Evolutionary conservation across 2,888 invertebrate species (phyloP).

Genomic region (Deroplatys truncata): DNA sequence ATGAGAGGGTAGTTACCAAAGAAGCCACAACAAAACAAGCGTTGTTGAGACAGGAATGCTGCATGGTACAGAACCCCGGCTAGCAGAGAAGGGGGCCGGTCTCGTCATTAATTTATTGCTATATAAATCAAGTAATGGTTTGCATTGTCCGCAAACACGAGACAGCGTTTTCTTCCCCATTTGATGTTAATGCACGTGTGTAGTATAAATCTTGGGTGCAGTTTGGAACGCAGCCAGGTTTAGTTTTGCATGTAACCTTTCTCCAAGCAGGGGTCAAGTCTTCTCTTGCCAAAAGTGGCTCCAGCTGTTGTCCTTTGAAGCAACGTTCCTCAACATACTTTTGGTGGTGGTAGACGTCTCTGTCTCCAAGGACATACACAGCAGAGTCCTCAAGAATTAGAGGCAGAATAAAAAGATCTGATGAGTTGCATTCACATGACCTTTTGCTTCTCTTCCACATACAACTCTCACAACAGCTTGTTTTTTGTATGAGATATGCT

Average conservation of each 20-base stretch:
- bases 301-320: neutral
- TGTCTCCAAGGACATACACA: no score
- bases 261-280: neutral
- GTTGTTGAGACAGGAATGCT: neutral
- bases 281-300: neutral
- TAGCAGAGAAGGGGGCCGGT: neutral
- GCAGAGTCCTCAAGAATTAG: no score
- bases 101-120: neutral
- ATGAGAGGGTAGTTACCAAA: no score
- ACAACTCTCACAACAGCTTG: no score
- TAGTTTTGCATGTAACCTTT: neutral
- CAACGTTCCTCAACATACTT: neutral
- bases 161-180: neutral
- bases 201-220: neutral
- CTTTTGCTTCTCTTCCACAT: no score
- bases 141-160: neutral
- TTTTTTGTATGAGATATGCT: no score
- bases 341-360: no score
- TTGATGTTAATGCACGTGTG: neutral
- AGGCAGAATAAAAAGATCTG: no score
- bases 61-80: neutral
- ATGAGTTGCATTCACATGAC: no score
- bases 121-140: neutral
- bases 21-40: no score
- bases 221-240: neutral